A percentile compares a stretch with the other conserved stretches of the same genome.
Evolutionary conservation across 2,888 invertebrate genomes (phyloP).

Genomic region (Meliscaeva auricollis): DNA sequence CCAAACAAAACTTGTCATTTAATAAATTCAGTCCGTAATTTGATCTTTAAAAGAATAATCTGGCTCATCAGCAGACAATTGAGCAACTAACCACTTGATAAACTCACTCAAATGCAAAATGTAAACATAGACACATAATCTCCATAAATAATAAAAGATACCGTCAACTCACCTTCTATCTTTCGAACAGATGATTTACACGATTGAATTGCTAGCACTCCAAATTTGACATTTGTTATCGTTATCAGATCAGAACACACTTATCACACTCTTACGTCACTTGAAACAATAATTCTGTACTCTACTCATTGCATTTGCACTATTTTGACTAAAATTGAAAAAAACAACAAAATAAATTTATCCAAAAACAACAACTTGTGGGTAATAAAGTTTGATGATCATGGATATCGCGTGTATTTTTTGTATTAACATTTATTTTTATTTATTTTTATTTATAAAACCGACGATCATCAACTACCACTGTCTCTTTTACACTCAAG

Average conservation of each 20-base stretch:
- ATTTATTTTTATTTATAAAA: slow-evolving; percentile 20
- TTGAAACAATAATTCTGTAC: neutral
- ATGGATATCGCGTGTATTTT: neutral
- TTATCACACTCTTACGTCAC: slow-evolving; percentile 8
- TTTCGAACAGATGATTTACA: neutral
- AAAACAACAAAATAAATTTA: neutral
- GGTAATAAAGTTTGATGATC: neutral
- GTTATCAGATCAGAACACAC: neutral
- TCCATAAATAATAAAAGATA: neutral
- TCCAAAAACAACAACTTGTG: neutral
- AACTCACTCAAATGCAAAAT: slow-evolving; percentile 9
- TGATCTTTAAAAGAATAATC: neutral
- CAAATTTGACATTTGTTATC: neutral
- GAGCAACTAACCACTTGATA: neutral
- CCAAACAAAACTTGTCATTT: neutral
- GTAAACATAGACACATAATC: slow-evolving; percentile 1
- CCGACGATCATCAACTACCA: neutral
- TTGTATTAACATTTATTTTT: neutral
- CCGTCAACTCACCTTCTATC: neutral
- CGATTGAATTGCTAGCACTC: neutral
- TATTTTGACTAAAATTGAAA: neutral
- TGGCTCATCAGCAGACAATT: neutral
- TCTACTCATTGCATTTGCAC: neutral
- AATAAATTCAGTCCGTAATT: neutral
- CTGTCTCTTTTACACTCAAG: slow-evolving; percentile 7